Evolutionary conservation across 2,888 invertebrate genomes (phyloP), one percentile per base, ranked within the genome.

Genomic region (Tetragonisca angustula): DNA sequence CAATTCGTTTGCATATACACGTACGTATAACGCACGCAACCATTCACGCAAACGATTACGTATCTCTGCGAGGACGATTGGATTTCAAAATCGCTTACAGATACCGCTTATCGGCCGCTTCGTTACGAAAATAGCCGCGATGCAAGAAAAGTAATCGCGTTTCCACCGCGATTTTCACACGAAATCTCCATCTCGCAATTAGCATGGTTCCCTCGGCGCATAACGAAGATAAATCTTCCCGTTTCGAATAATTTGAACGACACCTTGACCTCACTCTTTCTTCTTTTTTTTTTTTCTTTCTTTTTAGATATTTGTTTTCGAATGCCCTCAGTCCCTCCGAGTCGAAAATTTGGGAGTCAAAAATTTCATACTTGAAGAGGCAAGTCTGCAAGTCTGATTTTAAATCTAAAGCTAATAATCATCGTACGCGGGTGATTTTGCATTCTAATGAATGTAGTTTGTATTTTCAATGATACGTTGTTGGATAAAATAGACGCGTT

Each of bases 1-100:
- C 24, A 73, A 70, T 75, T 75, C 74, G 67, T 65, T 71, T 36
- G 67, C 54, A 69, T 73, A 43, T 56, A 27, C 69, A 21, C 17
- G 9, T 9, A 11, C 43, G 9, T 21, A n/a, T 15, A 27, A 56
- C 49, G 62, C 72, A n/a, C 62, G 73, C 52, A 52, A 6, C 19
- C 24, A 24, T 74, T 87, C 68, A 70, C 72, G 24, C 36, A 36
- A 79, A 64, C 50, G 62, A 76, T 85, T 74, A 71, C 43, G 49
- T 87, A 80, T 87, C 72, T 15, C 13, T 6, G 15, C 15, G 52
- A 52, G 72, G 70, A 77, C 68, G 64, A 82, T 80, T 82, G 76
- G 75, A 79, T 81, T 76, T 82, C 67, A 77, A 64, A 87, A 78
- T 78, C 76, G 15, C 36, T 43, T 9, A 43, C 2, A 74, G 71